phyloP scores from a whole-genome alignment of 2,888 invertebrate genomes.

The Lasiommata megera region DNA sequence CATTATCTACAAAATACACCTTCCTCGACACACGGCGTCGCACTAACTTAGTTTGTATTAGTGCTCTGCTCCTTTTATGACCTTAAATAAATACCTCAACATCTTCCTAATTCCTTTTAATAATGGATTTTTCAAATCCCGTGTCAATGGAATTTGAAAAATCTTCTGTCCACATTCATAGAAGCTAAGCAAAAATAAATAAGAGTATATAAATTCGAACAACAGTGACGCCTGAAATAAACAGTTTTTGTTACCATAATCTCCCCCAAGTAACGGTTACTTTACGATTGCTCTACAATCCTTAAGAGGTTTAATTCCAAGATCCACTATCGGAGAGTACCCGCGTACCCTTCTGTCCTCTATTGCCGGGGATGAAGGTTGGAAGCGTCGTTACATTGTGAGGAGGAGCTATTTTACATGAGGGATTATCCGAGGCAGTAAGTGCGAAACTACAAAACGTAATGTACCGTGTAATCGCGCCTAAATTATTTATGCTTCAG shows the following conservation, averaged over 20 bases:
- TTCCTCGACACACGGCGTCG: no score
- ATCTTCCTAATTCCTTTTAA: no score
- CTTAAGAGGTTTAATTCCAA: constrained; percentile 8
- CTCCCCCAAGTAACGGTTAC: neutral
- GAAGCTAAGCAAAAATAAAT: no score
- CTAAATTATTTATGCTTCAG: constrained; percentile 38
- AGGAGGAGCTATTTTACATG: constrained; percentile 21
- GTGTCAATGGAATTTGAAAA: no score
- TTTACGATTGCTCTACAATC: neutral
- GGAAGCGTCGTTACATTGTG: constrained; percentile 7
- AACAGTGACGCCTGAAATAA: no score
- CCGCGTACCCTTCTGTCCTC: neutral
- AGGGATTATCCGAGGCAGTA: constrained; percentile 33
- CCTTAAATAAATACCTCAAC: no score
- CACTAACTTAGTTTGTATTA: no score
- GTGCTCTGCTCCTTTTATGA: no score
- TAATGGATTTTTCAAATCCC: no score
- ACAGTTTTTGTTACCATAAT: neutral
- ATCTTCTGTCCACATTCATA: no score
- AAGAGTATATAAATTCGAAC: no score
- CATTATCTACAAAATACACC: no score
- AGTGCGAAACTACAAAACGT: constrained; percentile 36
- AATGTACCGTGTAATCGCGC: constrained; percentile 41
- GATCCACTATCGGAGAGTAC: neutral
- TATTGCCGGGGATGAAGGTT: constrained; percentile 4